Percentiles rank a stretch among this genome's conserved stretches.
Evolutionary conservation across 2,113 vertebrate genomes (phyloP).

Genomic region (Chloropsis cyanopogon): DNA sequence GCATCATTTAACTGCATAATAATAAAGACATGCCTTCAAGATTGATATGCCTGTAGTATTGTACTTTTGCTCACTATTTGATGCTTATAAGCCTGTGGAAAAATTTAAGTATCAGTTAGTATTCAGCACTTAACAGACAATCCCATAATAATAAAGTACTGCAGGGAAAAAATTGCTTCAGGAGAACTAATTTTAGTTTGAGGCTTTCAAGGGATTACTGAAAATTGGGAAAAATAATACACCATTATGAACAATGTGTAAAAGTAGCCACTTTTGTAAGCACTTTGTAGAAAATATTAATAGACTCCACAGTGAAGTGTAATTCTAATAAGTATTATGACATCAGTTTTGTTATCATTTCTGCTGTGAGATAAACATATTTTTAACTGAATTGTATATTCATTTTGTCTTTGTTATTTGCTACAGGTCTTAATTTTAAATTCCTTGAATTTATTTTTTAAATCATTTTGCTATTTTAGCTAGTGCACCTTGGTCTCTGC

Average conservation of each 20-base stretch:
- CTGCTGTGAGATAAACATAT: neutral
- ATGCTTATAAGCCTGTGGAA: neutral
- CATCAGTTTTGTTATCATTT: neutral
- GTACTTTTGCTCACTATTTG: neutral
- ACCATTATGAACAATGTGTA: neutral
- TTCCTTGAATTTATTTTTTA: conserved; percentile 40
- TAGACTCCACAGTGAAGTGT: neutral
- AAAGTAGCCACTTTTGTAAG: conserved; percentile 12
- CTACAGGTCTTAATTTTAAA: conserved; percentile 44
- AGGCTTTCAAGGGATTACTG: conserved; percentile 20
- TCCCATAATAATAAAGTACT: neutral
- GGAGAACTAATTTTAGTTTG: neutral
- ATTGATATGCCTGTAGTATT: neutral
- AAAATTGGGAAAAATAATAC: conserved; percentile 6
- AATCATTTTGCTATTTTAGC: neutral
- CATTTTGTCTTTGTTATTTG: neutral
- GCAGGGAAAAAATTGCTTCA: neutral
- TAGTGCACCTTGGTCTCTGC: neutral
- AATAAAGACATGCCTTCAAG: neutral
- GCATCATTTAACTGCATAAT: neutral
- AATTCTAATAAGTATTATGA: neutral
- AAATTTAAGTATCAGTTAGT: neutral
- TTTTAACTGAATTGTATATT: neutral
- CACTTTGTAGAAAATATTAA: conserved; percentile 11
- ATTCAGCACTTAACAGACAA: neutral